Conservation (phyloP, 2,797 vertebrate species). For the Tauraco hartlaubi region DNA sequence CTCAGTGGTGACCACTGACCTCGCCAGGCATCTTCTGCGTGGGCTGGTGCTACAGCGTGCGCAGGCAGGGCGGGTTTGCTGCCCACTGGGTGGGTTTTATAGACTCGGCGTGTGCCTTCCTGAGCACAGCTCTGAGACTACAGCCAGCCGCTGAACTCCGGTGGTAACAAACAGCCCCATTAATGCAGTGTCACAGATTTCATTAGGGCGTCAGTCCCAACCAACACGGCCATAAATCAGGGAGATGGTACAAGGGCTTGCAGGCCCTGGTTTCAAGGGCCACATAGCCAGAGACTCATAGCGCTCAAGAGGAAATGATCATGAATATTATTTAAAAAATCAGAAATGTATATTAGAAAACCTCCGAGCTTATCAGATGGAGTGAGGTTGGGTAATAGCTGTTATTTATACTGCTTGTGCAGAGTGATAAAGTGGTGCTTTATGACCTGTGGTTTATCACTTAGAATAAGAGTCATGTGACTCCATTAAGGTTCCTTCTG, state of each 20-base stretch:
- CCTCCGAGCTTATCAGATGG: conserved; percentile 76
- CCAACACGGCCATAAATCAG: conserved; percentile 86
- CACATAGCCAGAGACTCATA: conserved; percentile 81
- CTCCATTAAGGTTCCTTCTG: conserved; percentile 77
- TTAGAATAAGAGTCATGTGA: conserved; percentile 80
- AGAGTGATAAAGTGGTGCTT: conserved; percentile 80
- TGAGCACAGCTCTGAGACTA: conserved; percentile 24
- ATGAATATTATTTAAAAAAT: conserved; percentile 79
- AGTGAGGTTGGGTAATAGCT: conserved; percentile 77
- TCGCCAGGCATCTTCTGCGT: accelerated
- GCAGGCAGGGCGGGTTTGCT: neutral
- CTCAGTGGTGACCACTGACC: neutral
- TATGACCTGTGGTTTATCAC: conserved; percentile 82
- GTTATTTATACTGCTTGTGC: conserved; percentile 81
- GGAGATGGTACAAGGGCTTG: conserved; percentile 83
- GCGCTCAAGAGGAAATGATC: conserved; percentile 71
- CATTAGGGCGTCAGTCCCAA: conserved; percentile 86
- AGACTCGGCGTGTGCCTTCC: neutral
- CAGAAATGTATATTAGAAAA: conserved; percentile 78
- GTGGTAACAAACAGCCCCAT: conserved; percentile 88
- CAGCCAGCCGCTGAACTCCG: conserved; percentile 75
- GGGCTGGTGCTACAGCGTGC: neutral
- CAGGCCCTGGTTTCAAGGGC: conserved; percentile 76
- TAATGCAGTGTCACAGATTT: conserved; percentile 88
- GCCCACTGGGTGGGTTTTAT: conserved; percentile 35